Percentiles rank a stretch among this genome's conserved stretches.
phyloP scores from a whole-genome alignment of 2,888 invertebrate species.

The Limenitis camilla region DNA sequence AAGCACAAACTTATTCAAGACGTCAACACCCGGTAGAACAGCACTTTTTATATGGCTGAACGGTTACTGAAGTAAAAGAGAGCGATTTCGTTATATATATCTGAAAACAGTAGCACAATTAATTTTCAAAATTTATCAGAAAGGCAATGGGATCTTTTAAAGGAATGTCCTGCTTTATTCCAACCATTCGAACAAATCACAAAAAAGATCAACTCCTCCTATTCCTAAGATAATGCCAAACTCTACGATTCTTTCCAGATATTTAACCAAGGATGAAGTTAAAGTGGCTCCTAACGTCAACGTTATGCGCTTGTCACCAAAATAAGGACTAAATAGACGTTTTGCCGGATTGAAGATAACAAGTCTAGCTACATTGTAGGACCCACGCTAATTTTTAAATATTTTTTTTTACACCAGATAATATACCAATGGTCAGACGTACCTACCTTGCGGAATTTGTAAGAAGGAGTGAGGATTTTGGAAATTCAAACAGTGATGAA shows the following conservation, averaged over 20 bases:
- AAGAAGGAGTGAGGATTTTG: not conserved
- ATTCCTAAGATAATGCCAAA: not conserved
- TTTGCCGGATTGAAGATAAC: not conserved
- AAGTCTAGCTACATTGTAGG: slow-evolving; percentile 1
- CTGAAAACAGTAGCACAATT: not conserved
- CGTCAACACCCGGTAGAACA: slow-evolving; percentile 2
- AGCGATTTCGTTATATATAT: not conserved
- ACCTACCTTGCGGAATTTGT: not conserved
- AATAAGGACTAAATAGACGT: not conserved
- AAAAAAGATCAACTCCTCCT: slow-evolving; percentile 7
- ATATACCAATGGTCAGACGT: not conserved
- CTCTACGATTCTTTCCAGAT: not conserved
- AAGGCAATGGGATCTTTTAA: slow-evolving; percentile 1
- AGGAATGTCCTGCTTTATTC: slow-evolving; percentile 1
- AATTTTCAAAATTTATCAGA: not conserved
- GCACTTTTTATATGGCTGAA: not conserved
- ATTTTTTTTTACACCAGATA: not conserved
- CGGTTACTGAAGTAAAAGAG: not conserved
- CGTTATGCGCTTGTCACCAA: not conserved
- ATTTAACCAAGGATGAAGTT: not conserved
- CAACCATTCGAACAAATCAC: slow-evolving; percentile 6
- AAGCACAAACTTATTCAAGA: slow-evolving; percentile 9
- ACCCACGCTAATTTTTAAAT: not conserved
- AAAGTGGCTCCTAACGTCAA: not conserved
- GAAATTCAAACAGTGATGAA: not conserved